phyloP scores from a whole-genome alignment of 2,888 invertebrate genomes.

The Rhabditoides inermis region DNA sequence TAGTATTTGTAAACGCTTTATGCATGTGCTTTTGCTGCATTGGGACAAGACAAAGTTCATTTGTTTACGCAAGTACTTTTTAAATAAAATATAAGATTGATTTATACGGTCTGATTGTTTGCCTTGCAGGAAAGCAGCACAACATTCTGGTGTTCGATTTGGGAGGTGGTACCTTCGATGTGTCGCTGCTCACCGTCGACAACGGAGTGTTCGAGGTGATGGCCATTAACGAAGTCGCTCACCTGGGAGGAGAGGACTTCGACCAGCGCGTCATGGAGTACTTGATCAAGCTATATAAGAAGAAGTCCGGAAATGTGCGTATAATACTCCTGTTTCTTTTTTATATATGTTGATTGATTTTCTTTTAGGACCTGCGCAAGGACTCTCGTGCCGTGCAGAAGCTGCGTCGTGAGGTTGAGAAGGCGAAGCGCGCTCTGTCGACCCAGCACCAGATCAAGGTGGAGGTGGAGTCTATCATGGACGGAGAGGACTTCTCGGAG shows the following conservation, averaged over 20 bases:
- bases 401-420: conserved; percentile 54
- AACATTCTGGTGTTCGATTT: conserved; percentile 96
- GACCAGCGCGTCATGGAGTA: conserved; percentile 65
- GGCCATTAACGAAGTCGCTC: conserved; percentile 45
- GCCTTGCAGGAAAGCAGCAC: conserved; percentile 67
- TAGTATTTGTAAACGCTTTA: too few relatives aligned
- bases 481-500: conserved; percentile 96
- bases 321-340: too few relatives aligned
- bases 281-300: conserved; percentile 75
- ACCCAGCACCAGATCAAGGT: conserved; percentile 73
- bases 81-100: too few relatives aligned
- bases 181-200: conserved; percentile 94
- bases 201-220: conserved; percentile 86
- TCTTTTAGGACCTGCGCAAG: conserved; percentile 53
- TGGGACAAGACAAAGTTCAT: too few relatives aligned
- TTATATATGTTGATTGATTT: too few relatives aligned
- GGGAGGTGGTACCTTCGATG: conserved; percentile 98
- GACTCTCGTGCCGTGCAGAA: conserved; percentile 54
- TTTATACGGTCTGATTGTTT: background rate
- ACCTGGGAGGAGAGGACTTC: conserved; percentile 80
- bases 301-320: conserved; percentile 55
- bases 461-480: conserved; percentile 95
- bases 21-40: too few relatives aligned
- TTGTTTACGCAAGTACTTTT: too few relatives aligned
- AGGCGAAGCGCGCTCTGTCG: conserved; percentile 67